phyloP scores from a whole-genome alignment of 1,140 invertebrate species.

The Lineus longissimus region DNA sequence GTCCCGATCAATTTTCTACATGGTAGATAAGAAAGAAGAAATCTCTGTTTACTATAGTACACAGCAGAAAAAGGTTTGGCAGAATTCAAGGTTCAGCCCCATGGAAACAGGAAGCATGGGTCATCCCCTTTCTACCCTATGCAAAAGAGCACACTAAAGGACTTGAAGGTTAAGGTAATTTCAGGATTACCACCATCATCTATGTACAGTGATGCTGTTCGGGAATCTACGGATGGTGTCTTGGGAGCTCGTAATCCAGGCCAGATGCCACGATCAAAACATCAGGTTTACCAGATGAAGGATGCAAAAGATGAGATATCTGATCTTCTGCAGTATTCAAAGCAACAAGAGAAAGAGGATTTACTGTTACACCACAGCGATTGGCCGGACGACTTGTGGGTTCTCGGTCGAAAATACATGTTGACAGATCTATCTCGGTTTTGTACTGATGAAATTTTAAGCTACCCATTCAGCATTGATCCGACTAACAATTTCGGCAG shows the following conservation, averaged over 20 bases:
- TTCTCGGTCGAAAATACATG: background rate
- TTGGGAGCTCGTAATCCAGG: background rate
- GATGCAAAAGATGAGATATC: background rate
- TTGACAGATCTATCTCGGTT: background rate
- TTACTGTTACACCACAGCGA: background rate
- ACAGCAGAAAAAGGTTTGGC: background rate
- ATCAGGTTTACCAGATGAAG: background rate
- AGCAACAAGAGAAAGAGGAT: background rate
- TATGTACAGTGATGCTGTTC: background rate
- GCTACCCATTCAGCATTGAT: background rate
- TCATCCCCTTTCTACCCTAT: background rate
- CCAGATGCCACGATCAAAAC: background rate
- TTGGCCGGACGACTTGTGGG: background rate
- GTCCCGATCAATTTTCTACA: background rate
- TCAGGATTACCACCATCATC: background rate
- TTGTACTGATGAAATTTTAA: background rate
- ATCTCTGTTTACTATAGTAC: background rate
- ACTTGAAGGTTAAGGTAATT: background rate
- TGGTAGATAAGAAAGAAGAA: background rate
- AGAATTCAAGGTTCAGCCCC: background rate
- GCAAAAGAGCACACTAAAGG: background rate
- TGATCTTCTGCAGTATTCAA: background rate
- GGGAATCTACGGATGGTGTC: too few relatives aligned
- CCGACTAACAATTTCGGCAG: background rate
- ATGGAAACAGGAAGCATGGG: slow-evolving; percentile 3